Evolutionary conservation across 1,140 invertebrate genomes (phyloP).

Genomic region (Bombus breviceps): DNA sequence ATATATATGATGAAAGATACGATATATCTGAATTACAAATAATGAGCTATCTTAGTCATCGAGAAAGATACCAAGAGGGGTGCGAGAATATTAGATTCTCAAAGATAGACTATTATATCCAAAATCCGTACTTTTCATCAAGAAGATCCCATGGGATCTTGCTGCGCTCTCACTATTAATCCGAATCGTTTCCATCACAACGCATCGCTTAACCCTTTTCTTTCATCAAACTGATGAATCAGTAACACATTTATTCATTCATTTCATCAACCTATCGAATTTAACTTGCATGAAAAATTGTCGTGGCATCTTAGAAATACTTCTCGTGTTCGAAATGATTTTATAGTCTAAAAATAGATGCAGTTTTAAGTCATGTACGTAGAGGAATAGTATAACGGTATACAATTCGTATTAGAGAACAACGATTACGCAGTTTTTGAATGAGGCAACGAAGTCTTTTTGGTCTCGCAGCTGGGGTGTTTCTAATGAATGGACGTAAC

Average conservation of each 20-base stretch:
- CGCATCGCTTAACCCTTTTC: constrained; percentile 58
- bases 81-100: background rate
- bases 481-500: constrained; percentile 74
- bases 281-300: background rate
- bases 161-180: constrained; percentile 61
- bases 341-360: background rate
- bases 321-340: background rate
- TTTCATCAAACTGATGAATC: constrained; percentile 11
- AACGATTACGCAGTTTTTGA: constrained; percentile 44
- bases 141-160: constrained; percentile 44
- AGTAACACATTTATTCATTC: constrained; percentile 26
- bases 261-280: background rate
- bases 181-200: constrained; percentile 67
- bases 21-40: background rate
- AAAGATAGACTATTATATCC: background rate
- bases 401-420: background rate
- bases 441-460: constrained; percentile 57
- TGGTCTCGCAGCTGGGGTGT: constrained; percentile 73
- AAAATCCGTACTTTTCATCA: constrained; percentile 47
- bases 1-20: background rate
- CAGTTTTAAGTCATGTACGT: no score
- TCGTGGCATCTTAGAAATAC: background rate
- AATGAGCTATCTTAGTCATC: background rate
- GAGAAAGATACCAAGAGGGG: background rate
- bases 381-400: background rate